Percentiles rank a stretch among this genome's conserved stretches.
Conservation (phyloP, 30 jellyfish, hydroid and myxozoan species). For the Hydra vulgaris region DNA sequence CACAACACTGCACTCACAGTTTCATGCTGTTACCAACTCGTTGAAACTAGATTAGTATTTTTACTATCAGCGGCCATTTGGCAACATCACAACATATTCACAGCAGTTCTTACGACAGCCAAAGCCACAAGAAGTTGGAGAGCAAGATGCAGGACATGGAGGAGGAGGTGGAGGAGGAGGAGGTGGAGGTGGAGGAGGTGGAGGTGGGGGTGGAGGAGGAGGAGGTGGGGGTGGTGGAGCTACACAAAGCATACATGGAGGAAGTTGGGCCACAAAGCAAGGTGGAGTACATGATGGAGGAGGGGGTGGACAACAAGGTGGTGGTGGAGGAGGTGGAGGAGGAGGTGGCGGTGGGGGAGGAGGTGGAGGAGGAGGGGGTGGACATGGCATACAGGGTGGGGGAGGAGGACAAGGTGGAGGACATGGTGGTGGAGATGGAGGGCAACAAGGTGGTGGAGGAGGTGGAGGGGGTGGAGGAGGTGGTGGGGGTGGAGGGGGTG, state of each 20-base stretch:
- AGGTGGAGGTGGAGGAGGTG: slow-evolving; percentile 52
- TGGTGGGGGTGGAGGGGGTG: slow-evolving; percentile 74
- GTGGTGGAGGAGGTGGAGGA: slow-evolving; percentile 41
- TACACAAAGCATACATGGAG: slow-evolving; percentile 50
- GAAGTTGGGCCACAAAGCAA: slow-evolving; percentile 29
- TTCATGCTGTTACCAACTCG: background rate
- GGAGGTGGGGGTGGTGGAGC: slow-evolving; percentile 60
- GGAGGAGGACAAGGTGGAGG: slow-evolving; percentile 40
- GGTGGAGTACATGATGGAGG: slow-evolving; percentile 34
- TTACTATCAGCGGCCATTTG: slow-evolving; percentile 13
- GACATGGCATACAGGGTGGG: slow-evolving; percentile 35
- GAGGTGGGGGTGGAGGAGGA: slow-evolving; percentile 52
- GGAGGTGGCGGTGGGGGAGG: slow-evolving; percentile 38
- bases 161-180: slow-evolving; percentile 65
- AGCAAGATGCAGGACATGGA: slow-evolving; percentile 51
- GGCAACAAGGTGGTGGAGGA: slow-evolving; percentile 6
- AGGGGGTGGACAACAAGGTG: slow-evolving; percentile 35
- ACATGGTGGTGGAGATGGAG: slow-evolving; percentile 23
- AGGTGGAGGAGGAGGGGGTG: slow-evolving; percentile 37
- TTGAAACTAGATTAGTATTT: background rate
- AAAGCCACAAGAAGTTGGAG: slow-evolving; percentile 35
- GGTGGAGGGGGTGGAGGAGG: slow-evolving; percentile 74
- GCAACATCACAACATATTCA: slow-evolving; percentile 6
- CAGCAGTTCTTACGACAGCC: slow-evolving; percentile 24
- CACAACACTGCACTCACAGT: slow-evolving; percentile 8